These are phyloP conservation scores for Sabatieria punctata DNA, from an alignment of 2,888 invertebrate species.

Conservation along the genomic window DNA sequence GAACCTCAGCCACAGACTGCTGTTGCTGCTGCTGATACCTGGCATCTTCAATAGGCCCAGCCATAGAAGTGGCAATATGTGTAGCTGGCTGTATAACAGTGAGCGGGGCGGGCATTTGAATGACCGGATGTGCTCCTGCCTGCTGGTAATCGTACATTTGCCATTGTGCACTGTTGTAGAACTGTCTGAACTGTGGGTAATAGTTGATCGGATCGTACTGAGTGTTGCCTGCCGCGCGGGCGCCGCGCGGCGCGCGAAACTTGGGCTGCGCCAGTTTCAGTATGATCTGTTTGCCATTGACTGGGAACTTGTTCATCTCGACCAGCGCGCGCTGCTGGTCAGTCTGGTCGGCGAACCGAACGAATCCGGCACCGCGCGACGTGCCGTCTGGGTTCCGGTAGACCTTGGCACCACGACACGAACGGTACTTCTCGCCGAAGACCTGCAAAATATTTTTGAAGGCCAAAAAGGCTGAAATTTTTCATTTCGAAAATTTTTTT, in stretches of 20 bases:
- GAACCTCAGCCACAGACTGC: background rate
- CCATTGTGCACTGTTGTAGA: constrained; percentile 10
- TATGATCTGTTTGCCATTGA: constrained; percentile 17
- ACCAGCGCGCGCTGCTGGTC: constrained; percentile 37
- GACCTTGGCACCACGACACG: constrained; percentile 36
- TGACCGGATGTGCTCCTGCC: too few species aligned
- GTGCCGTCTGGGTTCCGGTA: constrained; percentile 32
- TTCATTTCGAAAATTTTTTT: too few species aligned
- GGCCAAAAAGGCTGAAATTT: too few species aligned
- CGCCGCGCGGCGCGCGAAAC: constrained; percentile 2
- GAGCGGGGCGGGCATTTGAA: too few species aligned
- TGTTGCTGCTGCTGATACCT: background rate
- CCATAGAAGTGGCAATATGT: too few species aligned
- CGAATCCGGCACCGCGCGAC: constrained; percentile 35
- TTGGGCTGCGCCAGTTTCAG: constrained; percentile 19
- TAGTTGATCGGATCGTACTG: constrained; percentile 9
- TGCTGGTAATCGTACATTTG: constrained; percentile 9
- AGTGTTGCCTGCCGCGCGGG: background rate
- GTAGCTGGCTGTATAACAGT: too few species aligned
- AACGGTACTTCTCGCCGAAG: constrained; percentile 23
- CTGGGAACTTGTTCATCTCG: constrained; percentile 32
- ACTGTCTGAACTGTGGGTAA: constrained; percentile 8
- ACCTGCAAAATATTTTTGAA: too few species aligned
- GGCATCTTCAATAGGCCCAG: too few species aligned
- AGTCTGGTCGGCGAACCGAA: constrained; percentile 34